Evolutionary conservation across 2,113 vertebrate species (phyloP).

Genomic region (Microtus richardsoni): DNA sequence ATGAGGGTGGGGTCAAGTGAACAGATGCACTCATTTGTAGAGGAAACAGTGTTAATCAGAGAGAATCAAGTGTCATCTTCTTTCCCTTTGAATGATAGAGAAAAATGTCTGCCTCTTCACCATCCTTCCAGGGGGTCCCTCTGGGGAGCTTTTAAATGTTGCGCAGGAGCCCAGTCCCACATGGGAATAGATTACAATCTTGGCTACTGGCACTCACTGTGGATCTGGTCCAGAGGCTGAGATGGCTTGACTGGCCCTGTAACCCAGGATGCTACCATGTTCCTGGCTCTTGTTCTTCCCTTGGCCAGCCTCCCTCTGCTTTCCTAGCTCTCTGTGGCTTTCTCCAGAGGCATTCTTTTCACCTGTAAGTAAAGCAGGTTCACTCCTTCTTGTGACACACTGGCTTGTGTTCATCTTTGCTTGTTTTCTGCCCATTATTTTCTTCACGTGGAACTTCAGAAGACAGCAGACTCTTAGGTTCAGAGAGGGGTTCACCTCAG

Average conservation of each 20-base stretch:
- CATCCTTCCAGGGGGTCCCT: neutral
- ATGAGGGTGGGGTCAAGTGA: neutral
- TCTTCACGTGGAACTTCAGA: neutral
- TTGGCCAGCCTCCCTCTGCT: neutral
- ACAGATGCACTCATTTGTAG: neutral
- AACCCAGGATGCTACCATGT: neutral
- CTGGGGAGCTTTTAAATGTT: neutral
- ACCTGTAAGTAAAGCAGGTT: neutral
- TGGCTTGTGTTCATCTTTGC: neutral
- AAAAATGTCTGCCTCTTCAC: neutral
- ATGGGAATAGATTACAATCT: neutral
- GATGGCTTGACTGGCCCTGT: accelerated
- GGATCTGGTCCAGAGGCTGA: neutral
- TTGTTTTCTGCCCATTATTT: neutral
- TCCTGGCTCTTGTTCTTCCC: neutral
- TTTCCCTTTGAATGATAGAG: neutral
- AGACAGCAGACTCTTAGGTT: neutral
- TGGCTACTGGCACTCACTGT: neutral
- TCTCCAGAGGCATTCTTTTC: neutral
- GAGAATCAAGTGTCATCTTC: neutral
- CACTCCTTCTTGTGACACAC: neutral
- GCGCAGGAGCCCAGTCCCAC: neutral
- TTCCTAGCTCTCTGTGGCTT: neutral
- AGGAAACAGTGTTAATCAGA: neutral
- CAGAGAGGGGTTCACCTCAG: neutral